A percentile compares a stretch with the other conserved stretches of the same genome.
Evolutionary conservation across 2,113 vertebrate species (phyloP).

Genomic region (Charina bottae): DNA sequence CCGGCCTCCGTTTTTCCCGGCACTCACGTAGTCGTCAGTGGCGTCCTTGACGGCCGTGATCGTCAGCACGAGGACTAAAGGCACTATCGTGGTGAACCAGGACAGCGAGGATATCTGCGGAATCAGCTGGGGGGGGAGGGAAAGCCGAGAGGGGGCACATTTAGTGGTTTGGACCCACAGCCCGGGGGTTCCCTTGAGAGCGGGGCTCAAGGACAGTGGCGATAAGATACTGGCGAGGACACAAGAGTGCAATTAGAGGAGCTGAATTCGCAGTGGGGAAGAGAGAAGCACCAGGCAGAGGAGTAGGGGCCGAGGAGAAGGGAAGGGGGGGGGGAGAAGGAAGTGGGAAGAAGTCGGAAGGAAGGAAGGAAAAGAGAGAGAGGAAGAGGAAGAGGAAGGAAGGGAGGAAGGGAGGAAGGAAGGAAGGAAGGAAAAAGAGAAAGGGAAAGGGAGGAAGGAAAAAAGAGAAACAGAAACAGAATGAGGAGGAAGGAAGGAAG

Average conservation of each 20-base stretch:
- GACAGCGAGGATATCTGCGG: conserved; percentile 95
- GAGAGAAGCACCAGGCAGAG: not conserved
- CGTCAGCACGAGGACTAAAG: conserved; percentile 95
- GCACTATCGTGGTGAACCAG: conserved; percentile 99
- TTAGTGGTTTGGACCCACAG: not conserved
- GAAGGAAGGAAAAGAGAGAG: not conserved
- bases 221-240: not conserved
- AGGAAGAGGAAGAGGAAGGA: too few species aligned
- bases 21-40: conserved; percentile 93
- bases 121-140: conserved; percentile 80
- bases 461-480: too few species aligned
- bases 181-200: not conserved
- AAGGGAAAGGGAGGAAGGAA: too few species aligned
- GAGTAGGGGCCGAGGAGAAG: not conserved
- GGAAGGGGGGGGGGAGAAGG: not conserved
- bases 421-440: too few species aligned
- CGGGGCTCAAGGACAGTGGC: not conserved
- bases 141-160: not conserved
- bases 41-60: conserved; percentile 97
- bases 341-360: not conserved
- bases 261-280: not conserved
- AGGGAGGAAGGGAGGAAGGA: too few species aligned
- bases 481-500: too few species aligned
- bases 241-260: not conserved
- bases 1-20: accelerated